Evolutionary conservation across 2,797 vertebrate genomes (phyloP).

Genomic region (Bufotes viridis): DNA sequence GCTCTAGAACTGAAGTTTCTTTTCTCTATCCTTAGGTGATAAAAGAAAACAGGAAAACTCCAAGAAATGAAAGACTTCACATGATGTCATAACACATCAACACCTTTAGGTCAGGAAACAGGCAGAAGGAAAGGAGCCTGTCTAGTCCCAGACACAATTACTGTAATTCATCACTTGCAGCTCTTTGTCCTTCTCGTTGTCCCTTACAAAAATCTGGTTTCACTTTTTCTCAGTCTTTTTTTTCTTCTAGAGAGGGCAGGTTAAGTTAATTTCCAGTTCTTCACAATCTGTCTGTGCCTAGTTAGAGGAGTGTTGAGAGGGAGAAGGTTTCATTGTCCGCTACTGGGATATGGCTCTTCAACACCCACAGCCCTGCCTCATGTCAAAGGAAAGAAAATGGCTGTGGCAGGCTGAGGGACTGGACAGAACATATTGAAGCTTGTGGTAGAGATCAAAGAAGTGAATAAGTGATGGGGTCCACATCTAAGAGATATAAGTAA

Average conservation of each 20-base stretch:
- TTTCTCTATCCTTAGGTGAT: neutral
- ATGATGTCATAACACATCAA: constrained; percentile 52
- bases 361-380: constrained; percentile 81
- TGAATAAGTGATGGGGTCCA: neutral
- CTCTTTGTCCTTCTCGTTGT: constrained; percentile 57
- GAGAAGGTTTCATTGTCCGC: constrained; percentile 80
- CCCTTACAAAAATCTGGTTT: constrained; percentile 30
- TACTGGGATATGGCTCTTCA: constrained; percentile 78
- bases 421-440: neutral
- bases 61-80: constrained; percentile 36
- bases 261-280: constrained; percentile 78
- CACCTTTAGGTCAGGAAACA: constrained; percentile 34
- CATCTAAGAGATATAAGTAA: neutral
- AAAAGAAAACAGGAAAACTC: constrained; percentile 36
- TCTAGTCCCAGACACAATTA: constrained; percentile 31
- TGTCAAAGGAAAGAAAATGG: constrained; percentile 80
- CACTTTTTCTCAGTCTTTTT: constrained; percentile 19
- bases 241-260: constrained; percentile 10
- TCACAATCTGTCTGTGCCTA: constrained; percentile 78
- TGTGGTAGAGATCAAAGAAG: neutral
- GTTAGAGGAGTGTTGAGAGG: constrained; percentile 82
- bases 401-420: constrained; percentile 80
- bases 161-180: constrained; percentile 47
- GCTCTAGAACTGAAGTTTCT: neutral
- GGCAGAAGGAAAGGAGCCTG: constrained; percentile 5